Evolutionary conservation across 2,888 invertebrate genomes (phyloP).

Genomic region (Napeogenes sylphis): DNA sequence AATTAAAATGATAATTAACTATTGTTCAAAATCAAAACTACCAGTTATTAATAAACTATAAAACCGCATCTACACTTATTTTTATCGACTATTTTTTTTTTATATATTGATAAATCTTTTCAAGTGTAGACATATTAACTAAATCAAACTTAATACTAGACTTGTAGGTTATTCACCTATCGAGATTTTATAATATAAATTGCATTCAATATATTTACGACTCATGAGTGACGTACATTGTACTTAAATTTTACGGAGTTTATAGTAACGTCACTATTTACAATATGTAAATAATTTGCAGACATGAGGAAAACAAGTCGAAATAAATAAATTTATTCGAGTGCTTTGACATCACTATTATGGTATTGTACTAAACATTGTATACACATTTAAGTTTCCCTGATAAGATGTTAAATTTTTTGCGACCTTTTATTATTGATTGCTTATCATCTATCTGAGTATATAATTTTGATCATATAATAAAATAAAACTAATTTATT

Average conservation of each 20-base stretch:
- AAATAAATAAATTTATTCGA: constrained; percentile 50
- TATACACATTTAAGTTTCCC: background rate
- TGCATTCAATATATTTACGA: constrained; percentile 48
- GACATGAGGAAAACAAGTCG: constrained; percentile 17
- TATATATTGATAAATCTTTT: background rate
- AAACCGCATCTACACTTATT: constrained; percentile 12
- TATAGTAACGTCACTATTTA: constrained; percentile 12
- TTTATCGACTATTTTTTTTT: background rate
- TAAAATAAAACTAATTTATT: constrained; percentile 33
- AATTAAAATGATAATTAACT: constrained; percentile 16
- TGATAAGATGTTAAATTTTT: background rate
- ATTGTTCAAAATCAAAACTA: constrained; percentile 11
- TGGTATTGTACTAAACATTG: background rate
- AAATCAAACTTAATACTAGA: constrained; percentile 14
- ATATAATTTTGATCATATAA: constrained; percentile 67
- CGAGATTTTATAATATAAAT: constrained; percentile 63
- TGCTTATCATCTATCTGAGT: constrained; percentile 59
- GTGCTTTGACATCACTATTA: constrained; percentile 28
- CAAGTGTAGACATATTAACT: background rate
- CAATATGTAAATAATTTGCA: constrained; percentile 9
- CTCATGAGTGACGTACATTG: constrained; percentile 30
- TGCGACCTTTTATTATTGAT: constrained; percentile 10
- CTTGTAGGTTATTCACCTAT: constrained; percentile 41
- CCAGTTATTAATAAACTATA: constrained; percentile 14
- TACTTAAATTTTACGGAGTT: constrained; percentile 43